Evolutionary conservation across 2,797 vertebrate genomes (phyloP).

Genomic region (Atherinosoma microstoma): DNA sequence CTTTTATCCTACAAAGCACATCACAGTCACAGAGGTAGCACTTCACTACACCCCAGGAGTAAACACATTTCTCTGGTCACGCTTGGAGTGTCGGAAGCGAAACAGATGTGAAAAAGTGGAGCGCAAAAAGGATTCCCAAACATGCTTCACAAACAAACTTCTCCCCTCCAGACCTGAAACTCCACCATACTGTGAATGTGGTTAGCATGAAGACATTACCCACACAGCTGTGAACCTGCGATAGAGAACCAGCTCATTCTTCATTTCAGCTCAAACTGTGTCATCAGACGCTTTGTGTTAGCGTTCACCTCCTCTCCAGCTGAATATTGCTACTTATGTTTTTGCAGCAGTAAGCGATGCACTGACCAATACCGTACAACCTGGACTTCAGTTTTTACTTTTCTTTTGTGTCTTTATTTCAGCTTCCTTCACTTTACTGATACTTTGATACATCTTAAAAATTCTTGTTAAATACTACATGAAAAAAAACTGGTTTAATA

Average conservation of each 20-base stretch:
- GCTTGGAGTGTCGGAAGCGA: conserved; percentile 38
- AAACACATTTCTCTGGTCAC: conserved; percentile 48
- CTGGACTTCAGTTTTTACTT: too few species aligned
- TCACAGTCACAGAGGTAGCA: conserved; percentile 7
- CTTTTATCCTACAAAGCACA: conserved; percentile 24
- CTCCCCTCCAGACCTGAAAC: conserved; percentile 28
- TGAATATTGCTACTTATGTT: too few species aligned
- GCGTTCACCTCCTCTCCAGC: too few species aligned
- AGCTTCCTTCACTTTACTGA: too few species aligned
- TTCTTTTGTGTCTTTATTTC: too few species aligned
- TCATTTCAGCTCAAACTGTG: conserved; percentile 42
- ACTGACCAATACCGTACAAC: too few species aligned
- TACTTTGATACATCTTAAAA: too few species aligned
- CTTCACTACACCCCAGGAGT: conserved; percentile 14
- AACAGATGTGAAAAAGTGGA: conserved; percentile 61
- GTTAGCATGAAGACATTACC: conserved; percentile 30
- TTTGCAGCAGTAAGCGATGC: too few species aligned
- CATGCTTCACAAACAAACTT: conserved; percentile 55
- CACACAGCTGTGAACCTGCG: conserved; percentile 48
- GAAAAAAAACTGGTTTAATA: too few species aligned
- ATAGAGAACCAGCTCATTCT: conserved; percentile 53
- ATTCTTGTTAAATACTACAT: too few species aligned
- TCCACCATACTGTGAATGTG: conserved; percentile 37
- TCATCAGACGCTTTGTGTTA: not conserved
- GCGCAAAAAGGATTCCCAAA: conserved; percentile 58